Percentiles rank a stretch among this genome's conserved stretches.
phyloP scores from a whole-genome alignment of 2,113 vertebrate species.

The Mesoclemmys tuberculata region DNA sequence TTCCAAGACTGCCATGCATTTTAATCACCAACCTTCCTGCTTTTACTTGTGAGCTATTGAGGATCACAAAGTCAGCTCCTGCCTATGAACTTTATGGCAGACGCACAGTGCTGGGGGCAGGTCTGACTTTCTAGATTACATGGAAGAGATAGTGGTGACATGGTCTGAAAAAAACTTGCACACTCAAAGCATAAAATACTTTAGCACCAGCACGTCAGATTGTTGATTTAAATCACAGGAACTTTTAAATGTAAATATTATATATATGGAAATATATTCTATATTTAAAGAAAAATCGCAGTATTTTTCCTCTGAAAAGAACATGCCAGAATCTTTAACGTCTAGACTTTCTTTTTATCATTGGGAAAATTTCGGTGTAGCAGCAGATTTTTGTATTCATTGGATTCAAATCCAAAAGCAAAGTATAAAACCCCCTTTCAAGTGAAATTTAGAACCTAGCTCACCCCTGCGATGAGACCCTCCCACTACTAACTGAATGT shows the following conservation, averaged over 20 bases:
- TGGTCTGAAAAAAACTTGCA: not conserved
- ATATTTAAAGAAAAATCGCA: not conserved
- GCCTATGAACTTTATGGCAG: not conserved
- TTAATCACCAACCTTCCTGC: not conserved
- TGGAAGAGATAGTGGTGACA: not conserved
- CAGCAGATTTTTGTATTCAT: not conserved
- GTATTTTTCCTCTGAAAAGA: not conserved
- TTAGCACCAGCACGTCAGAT: not conserved
- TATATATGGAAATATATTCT: not conserved
- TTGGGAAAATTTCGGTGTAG: not conserved
- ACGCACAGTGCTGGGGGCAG: rapidly evolving
- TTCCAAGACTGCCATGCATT: not conserved
- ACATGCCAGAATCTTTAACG: not conserved
- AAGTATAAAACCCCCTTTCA: not conserved
- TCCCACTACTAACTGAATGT: not conserved
- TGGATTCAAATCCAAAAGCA: not conserved
- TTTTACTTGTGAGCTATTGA: not conserved
- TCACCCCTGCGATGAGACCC: not conserved
- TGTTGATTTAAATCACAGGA: not conserved
- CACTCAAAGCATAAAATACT: not conserved
- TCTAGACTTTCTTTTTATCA: not conserved
- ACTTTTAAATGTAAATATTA: not conserved
- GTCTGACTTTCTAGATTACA: not conserved
- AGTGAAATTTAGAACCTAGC: not conserved
- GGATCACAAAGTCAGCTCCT: rapidly evolving